Evolutionary conservation across 2,888 invertebrate species (phyloP).

Genomic region (Cerastoderma edule): DNA sequence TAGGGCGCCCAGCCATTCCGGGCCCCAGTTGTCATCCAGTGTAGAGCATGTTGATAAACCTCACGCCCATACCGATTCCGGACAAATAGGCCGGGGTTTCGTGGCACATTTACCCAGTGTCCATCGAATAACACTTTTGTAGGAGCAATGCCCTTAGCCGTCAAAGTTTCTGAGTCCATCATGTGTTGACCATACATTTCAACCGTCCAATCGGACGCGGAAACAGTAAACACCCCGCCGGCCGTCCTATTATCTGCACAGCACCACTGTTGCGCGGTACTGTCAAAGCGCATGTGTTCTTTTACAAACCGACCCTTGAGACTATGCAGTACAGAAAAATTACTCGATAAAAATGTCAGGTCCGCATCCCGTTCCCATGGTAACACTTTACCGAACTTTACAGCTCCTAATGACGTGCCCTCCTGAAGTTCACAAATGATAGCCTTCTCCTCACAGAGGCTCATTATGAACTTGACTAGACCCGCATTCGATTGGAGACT

Average conservation of each 20-base stretch:
- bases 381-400: slow-evolving; percentile 78
- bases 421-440: slow-evolving; percentile 77
- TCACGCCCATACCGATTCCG: slow-evolving; percentile 78
- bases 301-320: slow-evolving; percentile 41
- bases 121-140: slow-evolving; percentile 74
- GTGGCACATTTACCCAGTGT: slow-evolving; percentile 73
- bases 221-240: slow-evolving; percentile 67
- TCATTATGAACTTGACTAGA: slow-evolving; percentile 65
- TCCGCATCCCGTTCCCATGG: slow-evolving; percentile 82
- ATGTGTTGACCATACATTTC: slow-evolving; percentile 77
- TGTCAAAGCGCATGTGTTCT: slow-evolving; percentile 47
- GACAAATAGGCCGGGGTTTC: slow-evolving; percentile 79
- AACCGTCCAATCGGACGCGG: slow-evolving; percentile 64
- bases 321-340: slow-evolving; percentile 63
- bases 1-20: slow-evolving; percentile 72
- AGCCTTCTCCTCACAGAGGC: slow-evolving; percentile 62
- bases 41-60: slow-evolving; percentile 77
- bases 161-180: slow-evolving; percentile 68
- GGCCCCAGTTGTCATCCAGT: slow-evolving; percentile 69
- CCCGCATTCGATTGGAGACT: slow-evolving; percentile 69
- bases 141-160: slow-evolving; percentile 54
- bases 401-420: slow-evolving; percentile 80
- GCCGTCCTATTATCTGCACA: slow-evolving; percentile 63
- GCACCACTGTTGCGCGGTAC: slow-evolving; percentile 41
- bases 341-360: slow-evolving; percentile 65